Evolutionary conservation across 2,888 invertebrate species (phyloP).

Genomic region (Sinopyrophorus schimmeli): DNA sequence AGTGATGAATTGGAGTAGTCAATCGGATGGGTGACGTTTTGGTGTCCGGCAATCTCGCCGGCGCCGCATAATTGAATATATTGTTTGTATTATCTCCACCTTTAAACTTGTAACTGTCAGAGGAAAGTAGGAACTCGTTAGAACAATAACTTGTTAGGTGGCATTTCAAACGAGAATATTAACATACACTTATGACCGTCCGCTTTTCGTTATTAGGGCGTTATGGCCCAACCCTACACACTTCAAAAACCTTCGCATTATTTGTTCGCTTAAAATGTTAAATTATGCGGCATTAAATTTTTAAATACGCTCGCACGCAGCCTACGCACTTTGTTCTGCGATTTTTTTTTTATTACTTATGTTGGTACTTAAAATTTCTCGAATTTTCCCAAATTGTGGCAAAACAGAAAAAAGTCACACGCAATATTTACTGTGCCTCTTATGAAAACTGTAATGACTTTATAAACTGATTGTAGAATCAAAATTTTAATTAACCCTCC

Average conservation of each 20-base stretch:
- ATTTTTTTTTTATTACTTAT: too few species aligned
- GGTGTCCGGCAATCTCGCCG: conserved; percentile 8
- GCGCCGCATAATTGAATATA: conserved; percentile 28
- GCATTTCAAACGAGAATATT: conserved; percentile 24
- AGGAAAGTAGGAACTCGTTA: conserved; percentile 25
- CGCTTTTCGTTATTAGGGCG: conserved; percentile 13
- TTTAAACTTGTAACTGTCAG: conserved; percentile 26
- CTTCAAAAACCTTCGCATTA: conserved; percentile 20
- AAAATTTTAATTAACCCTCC: too few species aligned
- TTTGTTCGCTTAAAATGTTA: conserved; percentile 18
- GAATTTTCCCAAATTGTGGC: too few species aligned
- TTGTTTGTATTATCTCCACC: conserved; percentile 23
- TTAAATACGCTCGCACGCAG: too few species aligned
- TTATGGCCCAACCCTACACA: conserved; percentile 18
- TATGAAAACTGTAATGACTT: too few species aligned
- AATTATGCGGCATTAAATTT: conserved; percentile 22
- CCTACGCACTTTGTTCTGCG: too few species aligned
- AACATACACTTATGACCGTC: conserved; percentile 22
- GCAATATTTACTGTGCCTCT: too few species aligned
- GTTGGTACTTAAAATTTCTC: too few species aligned
- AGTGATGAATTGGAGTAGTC: too few species aligned
- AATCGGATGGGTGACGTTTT: conserved; percentile 14
- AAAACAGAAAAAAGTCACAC: too few species aligned
- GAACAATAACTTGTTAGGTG: conserved; percentile 30
- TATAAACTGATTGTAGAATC: too few species aligned